Evolutionary conservation across 2,113 vertebrate genomes (phyloP).

Genomic region (Anhinga anhinga): DNA sequence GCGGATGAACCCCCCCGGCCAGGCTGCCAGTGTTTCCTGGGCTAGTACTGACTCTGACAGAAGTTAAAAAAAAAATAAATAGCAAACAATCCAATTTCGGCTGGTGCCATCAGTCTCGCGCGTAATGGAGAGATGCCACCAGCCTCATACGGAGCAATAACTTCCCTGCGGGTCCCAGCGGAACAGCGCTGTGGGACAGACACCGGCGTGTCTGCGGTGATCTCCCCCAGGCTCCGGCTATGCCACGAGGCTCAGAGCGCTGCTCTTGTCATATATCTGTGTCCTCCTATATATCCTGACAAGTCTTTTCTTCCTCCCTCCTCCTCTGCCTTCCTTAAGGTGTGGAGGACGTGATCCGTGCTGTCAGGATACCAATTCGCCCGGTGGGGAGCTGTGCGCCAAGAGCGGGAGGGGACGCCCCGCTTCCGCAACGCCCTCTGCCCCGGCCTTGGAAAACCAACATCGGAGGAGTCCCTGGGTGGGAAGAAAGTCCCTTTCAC

Average conservation of each 20-base stretch:
- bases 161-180: constrained; percentile 52
- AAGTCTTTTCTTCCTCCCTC: not conserved
- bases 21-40: constrained; percentile 35
- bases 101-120: constrained; percentile 33
- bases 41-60: constrained; percentile 51
- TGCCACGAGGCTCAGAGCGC: constrained; percentile 18
- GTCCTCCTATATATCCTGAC: not conserved
- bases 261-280: constrained; percentile 26
- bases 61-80: constrained; percentile 68
- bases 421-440: not conserved
- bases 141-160: constrained; percentile 73
- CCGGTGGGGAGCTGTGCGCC: not conserved
- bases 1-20: constrained; percentile 30
- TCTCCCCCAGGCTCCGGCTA: constrained; percentile 39
- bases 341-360: not conserved
- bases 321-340: not conserved
- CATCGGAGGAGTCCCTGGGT: not conserved
- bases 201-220: not conserved
- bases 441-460: not conserved
- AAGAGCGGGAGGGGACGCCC: not conserved
- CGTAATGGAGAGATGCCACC: constrained; percentile 60
- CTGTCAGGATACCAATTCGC: not conserved
- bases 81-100: constrained; percentile 67
- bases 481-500: not conserved
- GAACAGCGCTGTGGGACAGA: constrained; percentile 23